Evolutionary conservation across 1,140 invertebrate species (phyloP), one percentile per base, ranked within the genome.

Genomic region (Pectinophora gossypiella): DNA sequence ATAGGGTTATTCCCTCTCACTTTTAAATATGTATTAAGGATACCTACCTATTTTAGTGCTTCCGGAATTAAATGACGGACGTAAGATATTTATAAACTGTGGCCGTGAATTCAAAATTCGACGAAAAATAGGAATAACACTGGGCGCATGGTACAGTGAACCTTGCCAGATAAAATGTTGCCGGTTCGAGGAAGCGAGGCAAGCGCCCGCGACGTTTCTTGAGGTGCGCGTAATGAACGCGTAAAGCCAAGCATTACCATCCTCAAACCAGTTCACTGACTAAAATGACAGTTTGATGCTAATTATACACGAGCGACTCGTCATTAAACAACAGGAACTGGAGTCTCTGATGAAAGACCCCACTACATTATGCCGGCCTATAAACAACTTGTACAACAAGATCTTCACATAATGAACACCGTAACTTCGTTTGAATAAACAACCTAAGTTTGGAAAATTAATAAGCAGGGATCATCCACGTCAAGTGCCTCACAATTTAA

Each of bases 81-180:
- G n/a, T 32, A 9, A 32, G 2, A 32, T n/a, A 32, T 32, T 12
- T 32, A 12, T 32, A 32, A n/a, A 32, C 27, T 32, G 1, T n/a
- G 27, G 27, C 27, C 27, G 7, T 32, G 27, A 32, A 32, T 32
- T 32, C n/a, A n/a, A 32, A 9, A 32, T 32, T 32, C 7, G 9
- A 12, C n/a, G 27, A 32, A 32, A n/a, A 23, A 10, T 23, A 23
- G 10, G 22, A 32, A 32, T 32, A 32, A 32, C 27, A 32, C 9
- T 32, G 27, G 9, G 27, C n/a, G n/a, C 27, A 32, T 56, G 59
- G 69, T 68, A 59, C 71, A 76, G 65, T 78, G 77, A 81, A 78
- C 75, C 72, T 40, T n/a, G 36, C 5, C 7, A 60, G 68, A 76
- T 75, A 69, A 76, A 75, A 70, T 68, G 72, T 62, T 66, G 63